Evolutionary conservation across 1,140 invertebrate genomes (phyloP).

Genomic region (Drosophila gunungcola): DNA sequence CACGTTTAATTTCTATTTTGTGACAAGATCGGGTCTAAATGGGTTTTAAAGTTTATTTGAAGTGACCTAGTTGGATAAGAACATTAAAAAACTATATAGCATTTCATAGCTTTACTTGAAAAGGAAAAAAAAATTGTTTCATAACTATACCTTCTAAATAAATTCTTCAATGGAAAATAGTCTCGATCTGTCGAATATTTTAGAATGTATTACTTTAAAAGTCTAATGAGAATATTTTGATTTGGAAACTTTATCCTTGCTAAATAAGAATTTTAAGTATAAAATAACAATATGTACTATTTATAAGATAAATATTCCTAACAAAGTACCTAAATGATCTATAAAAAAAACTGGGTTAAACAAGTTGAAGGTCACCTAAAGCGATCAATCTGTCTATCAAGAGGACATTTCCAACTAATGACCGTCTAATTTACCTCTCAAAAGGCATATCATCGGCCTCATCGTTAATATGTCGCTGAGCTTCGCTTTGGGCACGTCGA

Average conservation of each 20-base stretch:
- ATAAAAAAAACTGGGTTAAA: not conserved
- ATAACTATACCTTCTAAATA: constrained; percentile 45
- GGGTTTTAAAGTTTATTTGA: not conserved
- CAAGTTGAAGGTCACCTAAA: constrained; percentile 1
- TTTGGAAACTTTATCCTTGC: too few relatives aligned
- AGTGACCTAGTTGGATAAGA: not conserved
- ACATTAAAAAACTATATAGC: not conserved
- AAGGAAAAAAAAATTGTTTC: not conserved
- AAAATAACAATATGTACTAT: too few relatives aligned
- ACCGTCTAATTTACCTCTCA: constrained; percentile 71
- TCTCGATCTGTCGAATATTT: constrained; percentile 24
- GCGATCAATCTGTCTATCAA: not conserved
- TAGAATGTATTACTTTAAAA: too few relatives aligned
- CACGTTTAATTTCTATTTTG: not conserved
- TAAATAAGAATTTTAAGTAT: too few relatives aligned
- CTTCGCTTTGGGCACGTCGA: constrained; percentile 57
- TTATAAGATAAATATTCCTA: not conserved
- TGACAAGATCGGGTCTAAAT: not conserved
- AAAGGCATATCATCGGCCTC: constrained; percentile 56
- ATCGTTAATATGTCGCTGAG: constrained; percentile 59
- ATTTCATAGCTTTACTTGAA: not conserved
- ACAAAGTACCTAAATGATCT: not conserved
- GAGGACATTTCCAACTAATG: not conserved
- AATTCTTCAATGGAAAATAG: constrained; percentile 57
- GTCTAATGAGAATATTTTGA: too few relatives aligned